Base-by-base conservation (phyloP, 1,140 invertebrate species). In the Diabrotica undecimpunctata region DNA sequence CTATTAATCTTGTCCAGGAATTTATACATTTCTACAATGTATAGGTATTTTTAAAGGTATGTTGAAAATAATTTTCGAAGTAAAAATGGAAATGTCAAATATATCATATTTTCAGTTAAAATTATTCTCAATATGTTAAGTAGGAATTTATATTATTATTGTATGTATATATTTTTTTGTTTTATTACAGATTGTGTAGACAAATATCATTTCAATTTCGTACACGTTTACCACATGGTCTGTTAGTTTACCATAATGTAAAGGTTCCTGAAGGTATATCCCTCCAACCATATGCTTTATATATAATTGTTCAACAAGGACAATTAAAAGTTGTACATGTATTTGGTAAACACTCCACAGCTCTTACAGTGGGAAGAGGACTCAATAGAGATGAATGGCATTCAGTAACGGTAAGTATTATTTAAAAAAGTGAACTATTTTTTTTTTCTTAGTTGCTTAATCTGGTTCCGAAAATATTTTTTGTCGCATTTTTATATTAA, bases 381-480 rank as follows among this genome's bases (percentile, higher is more conserved):
- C 80, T 96, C 25, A 95, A 96, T 79, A 84, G 90, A 72, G 92
- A 96, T 76, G 86, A 90, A 73, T 95, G 93, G 93, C 94, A 96
- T 79, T 87, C 86, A 73, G 91, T 95, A 25, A 86, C 88, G 51
- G 86, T 88, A 66, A 83, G 82, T 13, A 46, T 10, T 46, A 10
- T 46, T 6, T 46, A 25, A 25, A 25, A 25, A 25, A 25, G 4
- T 25, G 1, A 25, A 25, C 25, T 25, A 25, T 25, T 25, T 25
- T 25, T 25, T 25, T 25, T 25, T 25, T 2, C 25, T 4, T 25
- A 25, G n/a, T n/a, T n/a, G n/a, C n/a, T n/a, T n/a, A n/a, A n/a
- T n/a, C n/a, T n/a, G n/a, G n/a, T n/a, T n/a, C n/a, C n/a, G n/a
- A n/a, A n/a, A n/a, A n/a, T n/a, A n/a, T n/a, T n/a, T n/a, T n/a